phyloP scores from a whole-genome alignment of 2,797 vertebrate species.

The Staurois parvus region DNA sequence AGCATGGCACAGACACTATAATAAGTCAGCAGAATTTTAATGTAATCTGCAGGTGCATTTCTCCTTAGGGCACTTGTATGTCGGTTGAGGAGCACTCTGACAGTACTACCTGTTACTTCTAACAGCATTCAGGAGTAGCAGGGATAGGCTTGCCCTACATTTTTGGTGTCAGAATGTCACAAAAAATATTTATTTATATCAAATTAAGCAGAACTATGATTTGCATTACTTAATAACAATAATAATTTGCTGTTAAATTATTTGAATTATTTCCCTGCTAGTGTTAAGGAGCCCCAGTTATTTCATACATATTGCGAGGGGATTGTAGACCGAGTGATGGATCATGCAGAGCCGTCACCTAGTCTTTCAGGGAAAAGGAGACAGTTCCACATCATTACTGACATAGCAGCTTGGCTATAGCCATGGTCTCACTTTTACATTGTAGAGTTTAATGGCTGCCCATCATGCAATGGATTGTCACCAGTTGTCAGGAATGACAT shows the following conservation, averaged over 20 bases:
- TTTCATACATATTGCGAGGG: background rate
- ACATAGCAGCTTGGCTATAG: background rate
- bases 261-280: background rate
- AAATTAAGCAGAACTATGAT: background rate
- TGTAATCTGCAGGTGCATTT: background rate
- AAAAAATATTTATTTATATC: background rate
- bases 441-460: conserved; percentile 9
- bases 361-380: background rate
- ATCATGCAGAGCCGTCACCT: background rate
- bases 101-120: background rate
- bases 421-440: background rate
- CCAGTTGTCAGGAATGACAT: background rate
- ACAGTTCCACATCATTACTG: background rate
- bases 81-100: background rate
- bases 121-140: background rate
- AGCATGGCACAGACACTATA: background rate
- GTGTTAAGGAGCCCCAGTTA: background rate
- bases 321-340: background rate
- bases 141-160: background rate
- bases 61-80: background rate
- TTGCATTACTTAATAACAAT: background rate
- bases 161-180: background rate
- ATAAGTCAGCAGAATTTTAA: conserved; percentile 5
- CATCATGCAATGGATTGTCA: conserved; percentile 1
- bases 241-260: background rate